Base-by-base conservation (phyloP, 2,888 invertebrate genomes). In the Marasmarcha lunaedactyla region DNA sequence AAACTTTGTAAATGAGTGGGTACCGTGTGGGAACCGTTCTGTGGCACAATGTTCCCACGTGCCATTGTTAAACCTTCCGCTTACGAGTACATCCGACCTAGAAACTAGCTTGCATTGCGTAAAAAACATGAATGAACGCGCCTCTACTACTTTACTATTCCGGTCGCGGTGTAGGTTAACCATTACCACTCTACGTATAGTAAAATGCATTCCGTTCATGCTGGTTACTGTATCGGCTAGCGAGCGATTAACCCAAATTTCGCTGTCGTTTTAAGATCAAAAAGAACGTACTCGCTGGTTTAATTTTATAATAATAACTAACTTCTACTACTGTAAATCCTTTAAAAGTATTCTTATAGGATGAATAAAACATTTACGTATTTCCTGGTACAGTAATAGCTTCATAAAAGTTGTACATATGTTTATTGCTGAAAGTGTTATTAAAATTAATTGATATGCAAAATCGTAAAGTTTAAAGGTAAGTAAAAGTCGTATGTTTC, bases 1-100 rank as follows among this genome's bases (percentile, higher is more conserved):
- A 25, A 10, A 4, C n/a, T 11, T 7, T 30, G 3, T 7, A 11
- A 30, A 34, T 26, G 26, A 37, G 36, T 43, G 46, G 46, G 43
- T 41, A 41, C 41, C 14, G 14, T 34, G 34, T 66, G 62, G 63
- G 64, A 64, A 65, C 48, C 53, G 47, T 52, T 47, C 45, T 49
- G 47, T 55, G 47, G 47, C 53, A 46, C 47, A 46, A 44, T 48
- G 53, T 63, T 65, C 66, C 65, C 66, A 68, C 65, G 63, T 57
- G 46, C 54, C 50, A 60, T 66, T 68, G 65, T 67, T 42, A 4
- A 12, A 7, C n/a, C 33, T 9, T 5, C 34, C 34, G 12, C 9
- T 14, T 5, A 2, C 12, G 12, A 14, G 12, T 13, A 30, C 30
- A 30, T 14, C 34, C 55, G 57, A 58, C 57, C 54, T 52, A 60